Evolutionary conservation across 2,797 vertebrate genomes (phyloP).

Genomic region (Brotogeris chrysoptera): DNA sequence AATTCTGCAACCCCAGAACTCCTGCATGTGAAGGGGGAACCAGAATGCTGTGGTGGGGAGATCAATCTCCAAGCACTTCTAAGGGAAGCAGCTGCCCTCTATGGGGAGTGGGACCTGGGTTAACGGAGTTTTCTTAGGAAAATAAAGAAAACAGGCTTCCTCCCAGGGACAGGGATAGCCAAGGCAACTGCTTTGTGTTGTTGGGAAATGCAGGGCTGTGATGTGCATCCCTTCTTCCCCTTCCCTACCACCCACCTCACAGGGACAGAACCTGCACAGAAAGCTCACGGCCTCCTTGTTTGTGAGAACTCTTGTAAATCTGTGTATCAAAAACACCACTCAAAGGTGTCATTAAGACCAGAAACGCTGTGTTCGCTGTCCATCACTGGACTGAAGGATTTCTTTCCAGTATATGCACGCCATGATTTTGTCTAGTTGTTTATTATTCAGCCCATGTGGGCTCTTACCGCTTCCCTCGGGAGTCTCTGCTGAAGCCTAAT

Average conservation of each 20-base stretch:
- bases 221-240: background rate
- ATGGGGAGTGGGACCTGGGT: background rate
- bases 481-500: background rate
- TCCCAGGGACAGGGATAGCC: background rate
- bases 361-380: fast-evolving
- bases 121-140: background rate
- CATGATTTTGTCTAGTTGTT: background rate
- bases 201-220: background rate
- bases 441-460: background rate
- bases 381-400: background rate
- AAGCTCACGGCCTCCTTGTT: background rate
- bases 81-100: constrained; percentile 31
- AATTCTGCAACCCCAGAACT: background rate
- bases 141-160: background rate
- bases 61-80: background rate
- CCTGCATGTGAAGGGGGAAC: fast-evolving
- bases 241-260: fast-evolving
- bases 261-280: background rate
- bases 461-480: background rate
- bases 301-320: background rate
- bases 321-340: fast-evolving
- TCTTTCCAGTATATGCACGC: background rate
- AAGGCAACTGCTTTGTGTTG: background rate
- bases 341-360: background rate
- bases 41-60: background rate